These are phyloP conservation scores for Helleia helle DNA, from an alignment of 2,888 invertebrate species.

Conservation along the genomic window DNA sequence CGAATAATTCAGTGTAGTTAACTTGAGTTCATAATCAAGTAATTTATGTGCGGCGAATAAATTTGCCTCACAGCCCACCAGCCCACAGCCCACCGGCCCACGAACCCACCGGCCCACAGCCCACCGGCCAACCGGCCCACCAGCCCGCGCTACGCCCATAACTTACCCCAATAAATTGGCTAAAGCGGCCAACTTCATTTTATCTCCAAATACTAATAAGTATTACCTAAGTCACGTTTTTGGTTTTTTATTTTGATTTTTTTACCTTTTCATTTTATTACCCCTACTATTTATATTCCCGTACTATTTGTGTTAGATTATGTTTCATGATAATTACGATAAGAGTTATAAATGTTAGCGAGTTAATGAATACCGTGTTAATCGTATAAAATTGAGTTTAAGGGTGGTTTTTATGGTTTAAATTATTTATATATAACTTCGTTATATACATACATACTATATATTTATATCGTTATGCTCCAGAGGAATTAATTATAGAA, in stretches of 20 bases:
- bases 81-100: too few species aligned
- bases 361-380: neutral
- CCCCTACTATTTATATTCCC: neutral
- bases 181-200: conserved; percentile 72
- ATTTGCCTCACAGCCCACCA: too few species aligned
- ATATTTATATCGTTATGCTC: too few species aligned
- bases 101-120: too few species aligned
- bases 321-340: neutral
- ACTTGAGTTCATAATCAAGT: conserved; percentile 74
- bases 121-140: too few species aligned
- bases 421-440: too few species aligned
- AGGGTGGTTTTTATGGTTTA: too few species aligned
- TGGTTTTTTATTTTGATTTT: conserved; percentile 48
- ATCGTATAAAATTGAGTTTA: neutral
- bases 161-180: conserved; percentile 74
- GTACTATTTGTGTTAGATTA: conserved; percentile 1
- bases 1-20: conserved; percentile 69
- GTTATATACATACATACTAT: too few species aligned
- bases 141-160: conserved; percentile 69
- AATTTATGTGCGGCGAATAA: conserved; percentile 75
- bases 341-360: conserved; percentile 1
- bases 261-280: conserved; percentile 23
- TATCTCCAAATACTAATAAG: conserved; percentile 53
- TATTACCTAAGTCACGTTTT: conserved; percentile 4
- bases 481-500: too few species aligned